Base-by-base conservation (phyloP, 1,140 invertebrate genomes). In the Apis laboriosa region DNA sequence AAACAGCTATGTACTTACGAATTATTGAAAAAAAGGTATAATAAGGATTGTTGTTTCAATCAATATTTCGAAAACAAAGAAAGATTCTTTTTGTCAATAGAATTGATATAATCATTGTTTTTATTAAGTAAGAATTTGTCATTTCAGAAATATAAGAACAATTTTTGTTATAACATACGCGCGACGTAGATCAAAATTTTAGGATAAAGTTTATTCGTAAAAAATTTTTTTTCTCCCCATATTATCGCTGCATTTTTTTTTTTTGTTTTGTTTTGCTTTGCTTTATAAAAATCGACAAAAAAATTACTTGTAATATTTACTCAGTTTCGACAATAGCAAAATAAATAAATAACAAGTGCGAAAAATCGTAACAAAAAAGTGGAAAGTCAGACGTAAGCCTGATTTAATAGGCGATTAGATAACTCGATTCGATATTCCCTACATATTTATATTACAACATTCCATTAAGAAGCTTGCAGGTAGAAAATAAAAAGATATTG, bases 401-500 rank as follows among this genome's bases (percentile, higher is more conserved):
- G 75, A n/a, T 53, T 73, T 49, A 28, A 71, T 66, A 24, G 58
- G 56, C 75, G 51, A 78, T 63, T 56, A 77, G 61, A 81, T 68
- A 60, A 68, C 55, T 81, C 61, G 58, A 64, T 64, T 13, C 49
- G 64, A 53, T 76, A 60, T 60, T 43, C 9, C 21, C 34, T 43
- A 43, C 34, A 34, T 78, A 53, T 78, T 83, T 83, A 51, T 83
- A 83, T 60, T 19, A 64, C 28, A 53, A 72, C 76, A 83, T 83
- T 83, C 81, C 81, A 71, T 83, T 83, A 83, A 78, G 81, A 83
- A 78, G 81, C 81, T 83, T 83, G 67, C 67, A 78, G 34, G 17
- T 83, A 78, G 66, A 78, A 68, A 63, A 43, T 66, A 51, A 73
- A 43, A 53, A 53, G 64, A 24, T 24, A 21, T 11, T 51, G 51